Evolutionary conservation across 2,113 vertebrate species (phyloP), one percentile per base, ranked within the genome.

Genomic region (Ageneiosus marmoratus): DNA sequence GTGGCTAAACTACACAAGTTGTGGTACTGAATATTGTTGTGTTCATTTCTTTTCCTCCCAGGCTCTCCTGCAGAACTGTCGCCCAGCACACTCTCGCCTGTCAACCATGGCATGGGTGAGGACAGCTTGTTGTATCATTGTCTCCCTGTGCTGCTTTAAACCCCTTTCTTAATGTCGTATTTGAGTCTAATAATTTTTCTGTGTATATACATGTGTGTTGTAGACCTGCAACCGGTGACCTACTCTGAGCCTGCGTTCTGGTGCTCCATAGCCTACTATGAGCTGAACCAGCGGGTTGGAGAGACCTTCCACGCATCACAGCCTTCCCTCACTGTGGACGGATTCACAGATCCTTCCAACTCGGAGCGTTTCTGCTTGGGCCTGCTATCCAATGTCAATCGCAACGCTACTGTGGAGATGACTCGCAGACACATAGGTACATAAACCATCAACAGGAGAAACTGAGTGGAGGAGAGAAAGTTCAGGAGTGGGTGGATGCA

Each of bases 251-350:
- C 98, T 79, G 97, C 97, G 0, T 99, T 99, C 92, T 99, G 98
- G 98, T 99, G 97, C 92, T 99, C 97, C 29, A 99, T 99, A 96
- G 97, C 97, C 0, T 99, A 99, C 92, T 99, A 99, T 9, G 98
- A 99, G 91, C 91, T 99, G 70, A 99, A 99, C 92, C 98, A 99
- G 91, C 96, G 98, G 83, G 97, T 99, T 37, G 98, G 97, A 74
- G 98, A 99, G 93, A 99, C 97, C 22, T 99, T 99, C 89, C 98
- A 99, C 60, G 98, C 98, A 2, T 99, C 98, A 0, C 98, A 99
- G 85, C 98, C 98, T 44, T 99, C 97, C 0, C 93, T 99, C 82
- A 99, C 97, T 0, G 98, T 99, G 76, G 97, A 98, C 29, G 97
- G 97, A 82, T 99, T 99, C 91, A 99, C 98, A 83, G 98, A 99